Evolutionary conservation across 2,797 vertebrate species (phyloP), one percentile per base, ranked within the genome.

Genomic region (Pseudomugil gertrudae): DNA sequence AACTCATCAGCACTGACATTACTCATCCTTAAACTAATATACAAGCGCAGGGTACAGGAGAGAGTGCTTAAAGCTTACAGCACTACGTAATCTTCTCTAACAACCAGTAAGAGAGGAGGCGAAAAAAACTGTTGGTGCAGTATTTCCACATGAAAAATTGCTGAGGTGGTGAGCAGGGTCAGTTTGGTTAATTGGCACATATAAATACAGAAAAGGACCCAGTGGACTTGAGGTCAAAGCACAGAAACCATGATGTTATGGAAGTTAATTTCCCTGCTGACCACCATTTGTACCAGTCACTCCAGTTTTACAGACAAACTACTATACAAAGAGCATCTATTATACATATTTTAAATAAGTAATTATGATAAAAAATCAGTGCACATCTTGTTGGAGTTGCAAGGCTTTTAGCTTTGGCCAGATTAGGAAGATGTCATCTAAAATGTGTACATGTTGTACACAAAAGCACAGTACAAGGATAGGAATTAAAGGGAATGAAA

Each of bases 341-440:
- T 62, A 53, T 57, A 85, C 53, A 84, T 30, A 76, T 63, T 68
- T 69, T 56, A 30, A 76, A 82, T 57, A 81, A 63, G 55, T 53
- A 47, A 57, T 60, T 38, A 65, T 56, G 54, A 59, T 78, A 19
- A 72, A 69, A 63, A 36, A 60, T 72, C 78, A 84, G 75, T 84
- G 85, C 88, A 84, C 60, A 81, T 79, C 40, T 63, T 76, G 27
- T 71, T 48, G 56, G 45, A 83, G 56, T 72, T 79, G 57, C 58
- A 69, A 75, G 50, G 76, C 66, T 63, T 76, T 81, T 29, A 77
- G 74, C 80, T 86, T 86, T 87, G 88, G 86, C 82, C 83, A 78
- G 58, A 83, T 71, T 81, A 40, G 53, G 68, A 79, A 80, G 67
- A 82, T 69, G 26, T 50, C 13, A 17, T 72, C 57, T 27, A 57